A percentile compares a stretch with the other conserved stretches of the same genome.
Conservation (phyloP, 2,888 invertebrate species). For the Cecidostiba fungosa region DNA sequence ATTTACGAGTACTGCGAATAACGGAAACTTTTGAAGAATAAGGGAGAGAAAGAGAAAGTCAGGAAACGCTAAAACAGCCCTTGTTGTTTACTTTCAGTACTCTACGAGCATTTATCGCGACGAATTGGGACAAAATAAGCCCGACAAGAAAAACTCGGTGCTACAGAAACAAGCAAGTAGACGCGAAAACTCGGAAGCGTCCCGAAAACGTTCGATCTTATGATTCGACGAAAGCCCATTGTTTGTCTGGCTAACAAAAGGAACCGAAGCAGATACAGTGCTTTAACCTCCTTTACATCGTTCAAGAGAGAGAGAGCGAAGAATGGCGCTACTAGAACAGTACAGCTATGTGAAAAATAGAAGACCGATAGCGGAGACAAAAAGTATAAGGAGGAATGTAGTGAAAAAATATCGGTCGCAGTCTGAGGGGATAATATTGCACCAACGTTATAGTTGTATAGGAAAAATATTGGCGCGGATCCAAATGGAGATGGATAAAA, state of each 20-base stretch:
- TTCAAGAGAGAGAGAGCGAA: neutral
- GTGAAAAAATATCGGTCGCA: conserved; percentile 47
- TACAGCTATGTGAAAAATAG: neutral
- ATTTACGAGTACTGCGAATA: neutral
- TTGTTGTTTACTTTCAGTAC: neutral
- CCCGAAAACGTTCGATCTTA: conserved; percentile 61
- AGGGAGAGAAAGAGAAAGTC: neutral
- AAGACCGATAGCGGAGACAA: neutral
- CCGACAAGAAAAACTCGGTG: neutral
- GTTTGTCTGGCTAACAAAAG: conserved; percentile 32
- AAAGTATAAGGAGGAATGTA: neutral
- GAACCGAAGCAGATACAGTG: conserved; percentile 12
- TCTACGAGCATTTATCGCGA: neutral
- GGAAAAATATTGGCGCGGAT: conserved; percentile 75
- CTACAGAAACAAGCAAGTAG: neutral
- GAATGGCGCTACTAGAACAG: conserved; percentile 2
- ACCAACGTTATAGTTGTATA: conserved; percentile 63
- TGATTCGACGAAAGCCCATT: conserved; percentile 56
- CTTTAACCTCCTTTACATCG: neutral
- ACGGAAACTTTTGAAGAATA: neutral
- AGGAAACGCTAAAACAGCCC: neutral
- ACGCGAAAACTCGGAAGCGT: conserved; percentile 5
- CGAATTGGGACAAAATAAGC: conserved; percentile 30
- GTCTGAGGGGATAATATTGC: conserved; percentile 77
- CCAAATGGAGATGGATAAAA: conserved; percentile 79